Percentiles rank a stretch among this genome's conserved stretches.
These are phyloP conservation scores for Ephialtes manifestator DNA, from an alignment of 2,888 invertebrate genomes.

Conservation along the genomic window DNA sequence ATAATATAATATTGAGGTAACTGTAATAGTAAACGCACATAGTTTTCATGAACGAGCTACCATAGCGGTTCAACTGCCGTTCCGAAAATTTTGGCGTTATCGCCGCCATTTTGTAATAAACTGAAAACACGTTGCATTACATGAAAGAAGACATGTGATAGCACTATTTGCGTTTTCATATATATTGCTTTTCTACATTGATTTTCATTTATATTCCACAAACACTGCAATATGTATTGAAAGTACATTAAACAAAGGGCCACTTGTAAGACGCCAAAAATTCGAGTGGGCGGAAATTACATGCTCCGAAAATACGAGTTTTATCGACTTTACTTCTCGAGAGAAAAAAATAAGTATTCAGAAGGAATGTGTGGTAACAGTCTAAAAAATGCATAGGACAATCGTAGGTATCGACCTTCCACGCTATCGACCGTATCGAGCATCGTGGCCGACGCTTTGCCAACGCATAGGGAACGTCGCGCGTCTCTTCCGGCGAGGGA, in stretches of 20 bases:
- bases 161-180: neutral
- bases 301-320: neutral
- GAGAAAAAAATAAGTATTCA: neutral
- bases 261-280: too few relatives aligned
- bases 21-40: neutral
- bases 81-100: neutral
- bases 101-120: conserved; percentile 51
- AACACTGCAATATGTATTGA: neutral
- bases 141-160: neutral
- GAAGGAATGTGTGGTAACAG: neutral
- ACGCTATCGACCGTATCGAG: neutral
- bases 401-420: neutral
- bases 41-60: neutral
- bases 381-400: neutral
- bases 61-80: neutral
- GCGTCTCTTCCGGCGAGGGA: neutral
- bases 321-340: neutral
- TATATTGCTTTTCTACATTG: neutral
- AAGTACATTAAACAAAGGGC: too few relatives aligned
- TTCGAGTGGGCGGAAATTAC: too few relatives aligned
- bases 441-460: neutral
- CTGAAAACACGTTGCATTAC: conserved; percentile 26
- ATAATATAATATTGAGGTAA: neutral
- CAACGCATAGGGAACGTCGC: neutral
- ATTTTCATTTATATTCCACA: neutral